Conservation (phyloP, 2,888 invertebrate species). For the Hypomecis atomaria region DNA sequence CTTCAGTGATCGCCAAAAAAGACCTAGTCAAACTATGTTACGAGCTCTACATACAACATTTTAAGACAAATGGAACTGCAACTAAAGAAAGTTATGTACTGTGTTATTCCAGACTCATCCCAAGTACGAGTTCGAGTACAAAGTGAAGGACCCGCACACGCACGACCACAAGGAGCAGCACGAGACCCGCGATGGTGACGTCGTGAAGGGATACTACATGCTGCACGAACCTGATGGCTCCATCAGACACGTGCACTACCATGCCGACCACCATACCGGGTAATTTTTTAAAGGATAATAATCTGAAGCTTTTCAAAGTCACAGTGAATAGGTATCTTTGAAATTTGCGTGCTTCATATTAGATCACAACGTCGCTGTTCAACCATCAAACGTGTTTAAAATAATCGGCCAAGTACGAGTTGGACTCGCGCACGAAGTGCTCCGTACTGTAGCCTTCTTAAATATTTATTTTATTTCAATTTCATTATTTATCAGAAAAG, state of each 20-base stretch:
- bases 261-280: constrained; percentile 58
- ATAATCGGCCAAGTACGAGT: no score
- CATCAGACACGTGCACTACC: constrained; percentile 56
- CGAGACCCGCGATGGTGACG: constrained; percentile 80
- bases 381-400: no score
- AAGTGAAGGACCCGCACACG: constrained; percentile 73
- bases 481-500: no score
- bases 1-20: no score
- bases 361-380: no score
- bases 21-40: no score
- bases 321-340: no score
- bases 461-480: no score
- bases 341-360: no score
- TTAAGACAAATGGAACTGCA: neutral
- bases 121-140: constrained; percentile 67
- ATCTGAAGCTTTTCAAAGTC: no score
- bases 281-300: constrained; percentile 32
- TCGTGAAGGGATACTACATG: constrained; percentile 82
- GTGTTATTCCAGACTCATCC: constrained; percentile 49
- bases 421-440: no score
- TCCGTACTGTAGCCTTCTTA: no score
- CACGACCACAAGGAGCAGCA: constrained; percentile 71
- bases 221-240: constrained; percentile 79
- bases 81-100: neutral
- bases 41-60: neutral